Base-by-base conservation (phyloP, 2,888 invertebrate species). In the Dendrolimus pini region DNA sequence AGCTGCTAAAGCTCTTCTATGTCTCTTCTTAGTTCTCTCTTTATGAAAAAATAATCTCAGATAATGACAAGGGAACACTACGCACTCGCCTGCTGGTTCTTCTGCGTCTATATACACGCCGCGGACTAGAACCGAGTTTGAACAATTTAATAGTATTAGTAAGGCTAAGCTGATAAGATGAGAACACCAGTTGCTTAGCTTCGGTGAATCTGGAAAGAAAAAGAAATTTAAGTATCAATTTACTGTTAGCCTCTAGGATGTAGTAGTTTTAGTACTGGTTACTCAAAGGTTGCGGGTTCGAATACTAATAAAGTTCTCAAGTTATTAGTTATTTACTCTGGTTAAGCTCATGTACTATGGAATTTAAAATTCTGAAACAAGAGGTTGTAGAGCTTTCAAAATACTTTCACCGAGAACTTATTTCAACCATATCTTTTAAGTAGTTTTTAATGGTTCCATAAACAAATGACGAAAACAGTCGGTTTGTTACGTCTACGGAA, bases 51-150 rank as follows among this genome's bases (percentile, higher is more conserved):
- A 95, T 12, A 96, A 84, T 65, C 96, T 91, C 41, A 97, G 93
- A 80, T 96, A 97, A 74, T 95, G 95, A 74, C 96, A 96, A 6
- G 96, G 96, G 79, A 97, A 95, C 56, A 95, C 94, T 1, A 96
- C 95, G 75, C 96, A 96, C 69, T 96, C 94, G 13, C 96, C 96
- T 0, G 94, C 95, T 0, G 94, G 94, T 68, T 96, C 96, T 70
- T 96, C 96, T 0, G 95, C 97, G 80, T 97, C 97, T 58, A 97
- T 96, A 82, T 95, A 96, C 1, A 97, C 96, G 0, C 97, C 97
- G 54, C 97, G 92, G 3, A 97, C 97, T 62, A 97, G 91, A 57
- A 97, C 92, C 0, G 97, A 96, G 85, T 97, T 97, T 68, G 96
- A 95, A 75, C 96, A 96, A 77, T 96, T 96, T 58, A 97, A 91